Evolutionary conservation across 2,888 invertebrate genomes (phyloP).

Genomic region (Euzophera pinguis): DNA sequence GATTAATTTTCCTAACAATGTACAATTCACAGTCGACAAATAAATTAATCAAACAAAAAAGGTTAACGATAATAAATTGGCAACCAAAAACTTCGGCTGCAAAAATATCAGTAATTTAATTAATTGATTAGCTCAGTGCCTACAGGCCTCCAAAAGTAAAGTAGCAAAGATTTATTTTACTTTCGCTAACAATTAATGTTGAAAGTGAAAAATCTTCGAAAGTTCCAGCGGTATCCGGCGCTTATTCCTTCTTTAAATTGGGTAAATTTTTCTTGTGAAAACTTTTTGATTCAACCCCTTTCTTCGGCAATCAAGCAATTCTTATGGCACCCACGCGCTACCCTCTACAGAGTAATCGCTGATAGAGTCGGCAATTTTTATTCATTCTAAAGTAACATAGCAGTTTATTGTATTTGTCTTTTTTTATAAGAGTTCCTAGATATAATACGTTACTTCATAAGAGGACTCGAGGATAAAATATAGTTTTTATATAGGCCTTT

Average conservation of each 20-base stretch:
- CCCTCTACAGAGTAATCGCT: constrained; percentile 30
- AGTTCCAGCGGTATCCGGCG: constrained; percentile 49
- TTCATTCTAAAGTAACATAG: neutral
- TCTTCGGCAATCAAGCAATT: constrained; percentile 68
- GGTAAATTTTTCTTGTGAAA: constrained; percentile 71
- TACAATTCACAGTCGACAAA: neutral
- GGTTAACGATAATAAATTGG: constrained; percentile 7
- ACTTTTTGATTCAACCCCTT: constrained; percentile 75
- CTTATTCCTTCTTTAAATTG: constrained; percentile 72
- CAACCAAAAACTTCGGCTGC: neutral
- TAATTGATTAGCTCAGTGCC: constrained; percentile 68
- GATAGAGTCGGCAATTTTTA: constrained; percentile 9
- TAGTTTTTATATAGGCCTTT: no score
- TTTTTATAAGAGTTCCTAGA: no score
- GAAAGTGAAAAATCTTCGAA: constrained; percentile 77
- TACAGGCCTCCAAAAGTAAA: constrained; percentile 65
- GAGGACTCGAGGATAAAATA: no score
- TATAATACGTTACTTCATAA: no score
- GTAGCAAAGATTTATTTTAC: constrained; percentile 73
- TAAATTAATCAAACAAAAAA: neutral
- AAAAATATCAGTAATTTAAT: constrained; percentile 60
- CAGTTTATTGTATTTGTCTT: no score
- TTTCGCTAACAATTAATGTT: constrained; percentile 73
- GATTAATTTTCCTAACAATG: no score
- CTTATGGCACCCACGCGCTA: constrained; percentile 43